Evolutionary conservation across 2,113 vertebrate species (phyloP), one percentile per base, ranked within the genome.

Genomic region (Zonotrichia leucophrys): DNA sequence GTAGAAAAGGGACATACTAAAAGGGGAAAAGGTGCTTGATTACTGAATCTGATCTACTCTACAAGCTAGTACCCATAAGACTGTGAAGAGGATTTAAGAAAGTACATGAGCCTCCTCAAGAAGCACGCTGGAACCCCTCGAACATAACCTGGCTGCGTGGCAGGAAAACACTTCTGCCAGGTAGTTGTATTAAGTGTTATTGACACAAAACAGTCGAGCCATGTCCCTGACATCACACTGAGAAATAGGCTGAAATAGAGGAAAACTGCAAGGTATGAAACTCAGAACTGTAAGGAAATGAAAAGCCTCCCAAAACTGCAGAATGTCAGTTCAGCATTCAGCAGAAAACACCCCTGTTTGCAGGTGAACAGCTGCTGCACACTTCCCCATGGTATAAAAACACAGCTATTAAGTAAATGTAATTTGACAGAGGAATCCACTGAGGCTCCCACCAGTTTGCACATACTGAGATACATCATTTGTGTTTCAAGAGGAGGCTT

Each of bases 361-460:
- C 42, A 89, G 69, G 73, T 62, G 67, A 95, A 42, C 55, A 92
- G 59, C 93, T 95, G 67, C 70, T 81, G 46, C 27, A 87, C 19
- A 18, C 42, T 79, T 86, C 27, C 53, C 64, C 13, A 6, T 42
- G 47, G 52, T 41, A 94, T 73, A 78, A 95, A 95, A 74, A 33
- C 59, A 84, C 9, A 47, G 58, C 46, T 83, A 81, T 75, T 91
- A 89, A 80, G 35, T 84, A 87, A 87, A 93, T 24, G n/a, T 20
- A 64, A 80, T 87, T 92, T 91, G 70, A 50, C 59, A 91, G 66
- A 72, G 19, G 33, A 27, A 72, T 41, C 23, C 31, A 59, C 41
- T 28, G 49, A 78, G 62, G 33, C 27, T 92, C 35, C 85, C 62
- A 76, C 63, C 18, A 75, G 47, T 49, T 35, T 41, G 44, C 58